Evolutionary conservation across 2,797 vertebrate species (phyloP).

Genomic region (Lophius americanus): DNA sequence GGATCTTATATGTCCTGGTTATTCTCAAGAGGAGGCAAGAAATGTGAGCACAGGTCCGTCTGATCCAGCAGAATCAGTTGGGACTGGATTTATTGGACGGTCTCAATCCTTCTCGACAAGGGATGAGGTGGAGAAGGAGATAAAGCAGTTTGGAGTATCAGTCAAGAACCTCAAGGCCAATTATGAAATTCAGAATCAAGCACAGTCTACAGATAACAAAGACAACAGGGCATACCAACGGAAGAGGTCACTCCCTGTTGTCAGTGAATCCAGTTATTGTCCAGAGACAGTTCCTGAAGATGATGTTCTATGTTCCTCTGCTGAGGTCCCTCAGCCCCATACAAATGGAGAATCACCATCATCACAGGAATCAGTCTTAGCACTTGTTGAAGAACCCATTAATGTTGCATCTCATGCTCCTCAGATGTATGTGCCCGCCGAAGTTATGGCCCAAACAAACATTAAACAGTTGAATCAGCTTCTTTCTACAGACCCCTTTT

Average conservation of each 20-base stretch:
- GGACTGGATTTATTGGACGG: constrained; percentile 80
- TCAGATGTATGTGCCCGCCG: constrained; percentile 61
- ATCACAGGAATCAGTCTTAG: constrained; percentile 52
- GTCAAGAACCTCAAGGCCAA: constrained; percentile 93
- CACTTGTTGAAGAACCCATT: constrained; percentile 74
- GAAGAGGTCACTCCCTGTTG: constrained; percentile 81
- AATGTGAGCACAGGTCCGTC: constrained; percentile 49
- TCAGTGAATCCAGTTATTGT: constrained; percentile 68
- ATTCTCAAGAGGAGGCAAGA: constrained; percentile 69
- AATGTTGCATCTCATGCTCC: constrained; percentile 66
- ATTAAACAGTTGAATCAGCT: constrained; percentile 69
- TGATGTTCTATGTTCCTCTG: constrained; percentile 63
- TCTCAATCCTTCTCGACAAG: constrained; percentile 91
- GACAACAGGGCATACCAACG: constrained; percentile 81
- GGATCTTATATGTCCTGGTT: constrained; percentile 81
- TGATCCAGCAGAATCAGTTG: constrained; percentile 41
- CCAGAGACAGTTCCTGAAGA: constrained; percentile 83
- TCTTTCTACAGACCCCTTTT: constrained; percentile 69
- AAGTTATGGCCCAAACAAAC: constrained; percentile 63
- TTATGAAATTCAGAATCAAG: constrained; percentile 86
- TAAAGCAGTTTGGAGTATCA: constrained; percentile 92
- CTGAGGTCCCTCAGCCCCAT: constrained; percentile 44
- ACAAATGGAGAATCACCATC: constrained; percentile 55
- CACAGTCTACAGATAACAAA: constrained; percentile 51
- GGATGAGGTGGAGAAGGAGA: constrained; percentile 90